Percentiles rank a stretch among this genome's conserved stretches.
phyloP scores from a whole-genome alignment of 2,888 invertebrate genomes.

The Eupithecia centaureata region DNA sequence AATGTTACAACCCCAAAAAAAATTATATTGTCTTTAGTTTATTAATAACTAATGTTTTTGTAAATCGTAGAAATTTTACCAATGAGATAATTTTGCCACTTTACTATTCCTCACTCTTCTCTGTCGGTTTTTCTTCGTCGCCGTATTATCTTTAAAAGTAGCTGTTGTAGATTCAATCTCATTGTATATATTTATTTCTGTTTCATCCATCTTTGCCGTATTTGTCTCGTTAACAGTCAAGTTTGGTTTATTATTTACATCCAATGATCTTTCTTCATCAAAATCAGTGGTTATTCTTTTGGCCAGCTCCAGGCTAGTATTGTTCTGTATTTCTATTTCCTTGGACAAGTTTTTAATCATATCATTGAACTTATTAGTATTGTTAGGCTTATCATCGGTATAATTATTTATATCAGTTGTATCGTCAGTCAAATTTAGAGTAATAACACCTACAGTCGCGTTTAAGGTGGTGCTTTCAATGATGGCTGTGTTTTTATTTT shows the following conservation, averaged over 20 bases:
- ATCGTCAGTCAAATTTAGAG: constrained; percentile 51
- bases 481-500: not conserved
- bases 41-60: too few relatives aligned
- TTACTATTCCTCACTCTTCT: constrained; percentile 46
- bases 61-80: not conserved
- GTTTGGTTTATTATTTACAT: not conserved
- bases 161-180: constrained; percentile 15
- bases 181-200: constrained; percentile 1
- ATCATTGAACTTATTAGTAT: constrained; percentile 48
- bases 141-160: constrained; percentile 33
- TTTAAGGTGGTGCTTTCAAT: constrained; percentile 1
- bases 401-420: constrained; percentile 53
- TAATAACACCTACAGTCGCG: constrained; percentile 35
- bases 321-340: constrained; percentile 65
- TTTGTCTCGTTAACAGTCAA: not conserved
- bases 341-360: constrained; percentile 61
- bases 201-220: constrained; percentile 13
- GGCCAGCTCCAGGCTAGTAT: constrained; percentile 61
- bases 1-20: too few relatives aligned
- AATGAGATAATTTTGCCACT: constrained; percentile 46
- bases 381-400: constrained; percentile 32
- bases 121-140: constrained; percentile 53
- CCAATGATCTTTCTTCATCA: constrained; percentile 19
- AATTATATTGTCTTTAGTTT: too few relatives aligned
- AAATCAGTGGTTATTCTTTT: constrained; percentile 45